Percentiles rank a stretch among this genome's conserved stretches.
Conservation (phyloP, 2,113 vertebrate species). For the Sprattus sprattus region DNA sequence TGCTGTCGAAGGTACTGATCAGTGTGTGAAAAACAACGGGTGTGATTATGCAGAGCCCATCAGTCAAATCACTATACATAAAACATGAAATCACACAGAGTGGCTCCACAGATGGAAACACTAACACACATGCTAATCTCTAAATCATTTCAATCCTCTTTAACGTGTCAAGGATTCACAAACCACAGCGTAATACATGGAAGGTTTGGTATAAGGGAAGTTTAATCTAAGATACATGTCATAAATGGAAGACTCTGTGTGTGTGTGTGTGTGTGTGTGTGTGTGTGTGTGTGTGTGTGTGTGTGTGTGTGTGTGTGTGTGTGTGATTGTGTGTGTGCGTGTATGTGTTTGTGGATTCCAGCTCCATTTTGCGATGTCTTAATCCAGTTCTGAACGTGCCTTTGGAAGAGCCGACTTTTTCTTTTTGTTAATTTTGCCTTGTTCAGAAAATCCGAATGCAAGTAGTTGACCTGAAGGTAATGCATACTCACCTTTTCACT, state of each 20-base stretch:
- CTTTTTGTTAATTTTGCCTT: neutral
- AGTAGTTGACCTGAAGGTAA: neutral
- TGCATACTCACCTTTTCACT: neutral
- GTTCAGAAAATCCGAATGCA: neutral
- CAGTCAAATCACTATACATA: neutral
- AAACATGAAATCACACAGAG: slow-evolving; percentile 8
- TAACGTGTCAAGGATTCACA: neutral
- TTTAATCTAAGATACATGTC: neutral
- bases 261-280: neutral
- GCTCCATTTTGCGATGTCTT: neutral
- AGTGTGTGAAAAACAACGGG: neutral
- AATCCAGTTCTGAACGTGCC: neutral
- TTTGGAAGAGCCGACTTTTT: neutral
- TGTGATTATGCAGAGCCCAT: neutral
- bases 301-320: neutral
- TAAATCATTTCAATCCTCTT: neutral
- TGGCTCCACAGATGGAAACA: neutral
- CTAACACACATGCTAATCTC: slow-evolving; percentile 13
- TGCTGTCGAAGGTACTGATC: neutral
- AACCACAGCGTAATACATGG: neutral
- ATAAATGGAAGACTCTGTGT: neutral
- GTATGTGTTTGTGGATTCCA: neutral
- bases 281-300: neutral
- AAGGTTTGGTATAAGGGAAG: neutral
- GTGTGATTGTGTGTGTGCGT: neutral